Evolutionary conservation across 2,113 vertebrate species (phyloP).

Genomic region (Elachura formosa): DNA sequence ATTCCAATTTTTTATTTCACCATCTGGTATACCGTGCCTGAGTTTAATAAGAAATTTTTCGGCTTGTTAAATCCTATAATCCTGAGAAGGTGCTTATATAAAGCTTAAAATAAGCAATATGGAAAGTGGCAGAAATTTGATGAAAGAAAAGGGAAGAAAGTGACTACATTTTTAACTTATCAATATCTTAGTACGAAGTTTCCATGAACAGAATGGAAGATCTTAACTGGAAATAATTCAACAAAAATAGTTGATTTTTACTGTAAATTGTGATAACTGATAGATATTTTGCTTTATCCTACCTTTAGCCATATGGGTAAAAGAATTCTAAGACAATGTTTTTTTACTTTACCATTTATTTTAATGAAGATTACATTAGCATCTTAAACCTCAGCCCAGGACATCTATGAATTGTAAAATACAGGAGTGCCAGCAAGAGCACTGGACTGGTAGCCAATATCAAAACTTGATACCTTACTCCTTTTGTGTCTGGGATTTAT

Average conservation of each 20-base stretch:
- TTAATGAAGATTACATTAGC: neutral
- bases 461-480: neutral
- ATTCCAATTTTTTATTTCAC: constrained; percentile 31
- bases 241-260: neutral
- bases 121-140: neutral
- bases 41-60: constrained; percentile 32
- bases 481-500: neutral
- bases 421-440: neutral
- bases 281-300: neutral
- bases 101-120: constrained; percentile 19
- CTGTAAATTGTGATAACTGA: neutral
- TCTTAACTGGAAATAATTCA: neutral
- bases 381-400: neutral
- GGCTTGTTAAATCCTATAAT: neutral
- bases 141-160: neutral
- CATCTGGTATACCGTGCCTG: constrained; percentile 3
- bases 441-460: neutral
- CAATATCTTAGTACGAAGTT: neutral
- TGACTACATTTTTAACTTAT: neutral
- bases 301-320: neutral
- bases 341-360: neutral
- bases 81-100: neutral
- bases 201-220: neutral
- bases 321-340: neutral
- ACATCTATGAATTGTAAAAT: neutral